Evolutionary conservation across 2,888 invertebrate species (phyloP).

Genomic region (Epinotia brunnichana): DNA sequence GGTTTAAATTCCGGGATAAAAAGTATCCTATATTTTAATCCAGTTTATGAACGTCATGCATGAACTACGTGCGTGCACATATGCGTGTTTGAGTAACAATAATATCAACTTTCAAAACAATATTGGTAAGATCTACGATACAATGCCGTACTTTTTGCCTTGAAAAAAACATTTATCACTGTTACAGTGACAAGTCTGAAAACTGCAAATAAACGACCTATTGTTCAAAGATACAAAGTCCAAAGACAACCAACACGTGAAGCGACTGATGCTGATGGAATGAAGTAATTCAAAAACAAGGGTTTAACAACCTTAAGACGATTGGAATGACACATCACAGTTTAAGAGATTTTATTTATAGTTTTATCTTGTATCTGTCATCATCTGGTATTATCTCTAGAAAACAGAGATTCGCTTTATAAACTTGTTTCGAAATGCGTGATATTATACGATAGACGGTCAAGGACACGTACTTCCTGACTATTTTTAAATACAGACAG

Average conservation of each 20-base stretch:
- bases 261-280: not conserved
- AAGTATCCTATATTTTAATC: no score
- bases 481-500: no score
- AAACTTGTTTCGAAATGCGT: not conserved
- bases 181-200: constrained; percentile 16
- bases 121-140: no score
- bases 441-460: not conserved
- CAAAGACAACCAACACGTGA: not conserved
- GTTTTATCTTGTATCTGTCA: constrained; percentile 15
- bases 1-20: no score
- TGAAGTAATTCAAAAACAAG: constrained; percentile 14
- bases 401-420: constrained; percentile 6
- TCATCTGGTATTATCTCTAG: constrained; percentile 1
- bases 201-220: constrained; percentile 10
- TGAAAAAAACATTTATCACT: no score
- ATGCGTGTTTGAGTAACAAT: no score
- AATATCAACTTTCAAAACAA: no score
- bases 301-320: constrained; percentile 22
- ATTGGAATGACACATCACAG: constrained; percentile 10
- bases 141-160: no score
- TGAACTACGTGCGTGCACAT: no score
- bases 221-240: constrained; percentile 14
- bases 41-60: no score
- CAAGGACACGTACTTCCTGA: not conserved
- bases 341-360: constrained; percentile 19